A percentile compares a stretch with the other conserved stretches of the same genome.
Evolutionary conservation across 2,797 vertebrate species (phyloP).

Genomic region (Psittacula derbiana): DNA sequence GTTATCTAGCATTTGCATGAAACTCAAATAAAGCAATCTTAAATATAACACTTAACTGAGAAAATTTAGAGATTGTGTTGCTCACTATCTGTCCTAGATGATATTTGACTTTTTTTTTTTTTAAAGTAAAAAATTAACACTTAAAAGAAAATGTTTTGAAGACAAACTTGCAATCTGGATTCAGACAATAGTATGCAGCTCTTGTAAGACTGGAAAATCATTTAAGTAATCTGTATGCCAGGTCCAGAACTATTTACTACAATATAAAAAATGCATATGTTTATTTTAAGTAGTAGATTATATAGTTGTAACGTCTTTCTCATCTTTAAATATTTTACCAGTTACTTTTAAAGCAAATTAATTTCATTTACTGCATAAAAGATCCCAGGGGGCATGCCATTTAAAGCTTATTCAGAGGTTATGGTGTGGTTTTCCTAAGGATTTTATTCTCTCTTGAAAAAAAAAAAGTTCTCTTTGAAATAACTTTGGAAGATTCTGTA

Average conservation of each 20-base stretch:
- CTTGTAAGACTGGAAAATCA: neutral
- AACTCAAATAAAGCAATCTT: neutral
- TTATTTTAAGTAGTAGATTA: neutral
- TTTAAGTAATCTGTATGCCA: neutral
- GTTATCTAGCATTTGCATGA: neutral
- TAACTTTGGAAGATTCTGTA: neutral
- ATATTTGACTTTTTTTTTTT: neutral
- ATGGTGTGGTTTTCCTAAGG: neutral
- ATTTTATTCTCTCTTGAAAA: neutral
- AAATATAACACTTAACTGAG: neutral
- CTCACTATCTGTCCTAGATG: neutral
- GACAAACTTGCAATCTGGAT: neutral
- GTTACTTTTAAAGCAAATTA: neutral
- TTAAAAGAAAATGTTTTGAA: neutral
- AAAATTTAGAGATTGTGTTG: neutral
- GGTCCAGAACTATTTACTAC: neutral
- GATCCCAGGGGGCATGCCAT: neutral
- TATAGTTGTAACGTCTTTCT: neutral
- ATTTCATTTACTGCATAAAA: neutral
- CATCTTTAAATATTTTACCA: slow-evolving; percentile 6
- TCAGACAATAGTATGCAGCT: neutral
- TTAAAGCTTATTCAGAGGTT: neutral
- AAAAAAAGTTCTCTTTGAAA: neutral
- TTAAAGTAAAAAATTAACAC: neutral
- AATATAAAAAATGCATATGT: neutral